A percentile compares a stretch with the other conserved stretches of the same genome.
Evolutionary conservation across 1,140 invertebrate genomes (phyloP).

Genomic region (Anadara kagoshimensis): DNA sequence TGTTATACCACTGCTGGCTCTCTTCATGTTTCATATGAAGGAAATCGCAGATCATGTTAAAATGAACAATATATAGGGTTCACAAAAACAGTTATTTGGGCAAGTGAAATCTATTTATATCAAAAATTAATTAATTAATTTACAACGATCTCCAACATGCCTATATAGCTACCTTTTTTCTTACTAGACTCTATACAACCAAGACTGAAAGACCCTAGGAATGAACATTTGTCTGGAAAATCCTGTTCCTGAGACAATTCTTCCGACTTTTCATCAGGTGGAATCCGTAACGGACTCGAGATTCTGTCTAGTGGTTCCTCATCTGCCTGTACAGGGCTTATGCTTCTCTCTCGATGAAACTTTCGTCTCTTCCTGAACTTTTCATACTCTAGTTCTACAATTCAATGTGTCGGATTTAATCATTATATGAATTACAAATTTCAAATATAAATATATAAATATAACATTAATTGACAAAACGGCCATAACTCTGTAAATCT

Average conservation of each 20-base stretch:
- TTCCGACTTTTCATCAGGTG: slow-evolving; percentile 36
- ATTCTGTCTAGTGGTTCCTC: slow-evolving; percentile 17
- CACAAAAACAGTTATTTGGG: too few species aligned
- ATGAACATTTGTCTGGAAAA: slow-evolving; percentile 62
- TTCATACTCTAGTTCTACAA: slow-evolving; percentile 62
- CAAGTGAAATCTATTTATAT: too few species aligned
- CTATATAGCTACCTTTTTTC: slow-evolving; percentile 47
- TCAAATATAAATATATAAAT: background rate
- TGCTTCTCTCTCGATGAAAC: slow-evolving; percentile 55
- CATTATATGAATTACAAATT: background rate
- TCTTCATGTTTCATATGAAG: too few species aligned
- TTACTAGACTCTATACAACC: slow-evolving; percentile 45
- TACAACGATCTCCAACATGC: background rate
- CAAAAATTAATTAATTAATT: too few species aligned
- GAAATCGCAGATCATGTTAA: too few species aligned
- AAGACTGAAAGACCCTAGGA: slow-evolving; percentile 41
- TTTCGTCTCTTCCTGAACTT: slow-evolving; percentile 55
- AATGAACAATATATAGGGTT: too few species aligned
- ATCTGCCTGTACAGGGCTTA: slow-evolving; percentile 60
- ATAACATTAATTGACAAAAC: too few species aligned
- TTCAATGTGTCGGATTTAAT: background rate
- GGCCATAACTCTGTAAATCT: too few species aligned
- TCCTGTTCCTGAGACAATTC: slow-evolving; percentile 54
- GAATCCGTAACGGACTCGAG: slow-evolving; percentile 16
- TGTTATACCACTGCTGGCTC: too few species aligned